These are phyloP conservation scores for Blennius ocellaris DNA, from an alignment of 2,113 vertebrate genomes.

Conservation along the genomic window DNA sequence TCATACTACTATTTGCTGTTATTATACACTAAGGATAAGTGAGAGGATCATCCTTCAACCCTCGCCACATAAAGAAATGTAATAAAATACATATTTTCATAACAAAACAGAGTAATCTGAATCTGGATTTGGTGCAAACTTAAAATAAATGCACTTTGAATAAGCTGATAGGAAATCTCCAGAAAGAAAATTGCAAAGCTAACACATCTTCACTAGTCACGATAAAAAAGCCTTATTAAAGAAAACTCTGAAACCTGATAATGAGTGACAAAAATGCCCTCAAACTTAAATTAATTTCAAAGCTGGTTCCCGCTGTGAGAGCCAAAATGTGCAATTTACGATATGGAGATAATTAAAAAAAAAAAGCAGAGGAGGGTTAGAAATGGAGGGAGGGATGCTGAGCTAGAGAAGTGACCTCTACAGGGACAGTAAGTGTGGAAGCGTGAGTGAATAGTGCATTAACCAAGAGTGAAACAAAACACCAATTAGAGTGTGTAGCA, in stretches of 20 bases:
- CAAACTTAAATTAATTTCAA: slow-evolving; percentile 33
- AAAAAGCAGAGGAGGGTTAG: background rate
- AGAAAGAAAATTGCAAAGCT: no score
- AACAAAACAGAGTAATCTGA: no score
- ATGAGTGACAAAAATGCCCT: slow-evolving; percentile 28
- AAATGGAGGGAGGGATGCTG: background rate
- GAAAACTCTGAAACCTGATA: slow-evolving; percentile 29
- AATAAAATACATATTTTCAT: no score
- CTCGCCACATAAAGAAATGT: no score
- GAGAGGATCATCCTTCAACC: no score
- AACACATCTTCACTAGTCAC: no score
- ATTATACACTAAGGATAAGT: no score
- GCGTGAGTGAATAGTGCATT: background rate
- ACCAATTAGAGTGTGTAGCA: slow-evolving; percentile 26
- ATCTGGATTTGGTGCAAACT: no score
- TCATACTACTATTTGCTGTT: no score
- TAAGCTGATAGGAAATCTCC: no score
- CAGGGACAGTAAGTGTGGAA: background rate
- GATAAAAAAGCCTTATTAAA: background rate
- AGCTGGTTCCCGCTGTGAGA: slow-evolving; percentile 24
- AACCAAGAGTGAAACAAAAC: slow-evolving; percentile 15
- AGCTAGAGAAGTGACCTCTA: background rate
- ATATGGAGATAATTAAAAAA: slow-evolving; percentile 30
- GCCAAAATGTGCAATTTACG: slow-evolving; percentile 31
- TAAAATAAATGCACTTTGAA: no score